Percentiles rank a stretch among this genome's conserved stretches.
phyloP scores from a whole-genome alignment of 1,140 invertebrate genomes.

The Drosophila arizonae region DNA sequence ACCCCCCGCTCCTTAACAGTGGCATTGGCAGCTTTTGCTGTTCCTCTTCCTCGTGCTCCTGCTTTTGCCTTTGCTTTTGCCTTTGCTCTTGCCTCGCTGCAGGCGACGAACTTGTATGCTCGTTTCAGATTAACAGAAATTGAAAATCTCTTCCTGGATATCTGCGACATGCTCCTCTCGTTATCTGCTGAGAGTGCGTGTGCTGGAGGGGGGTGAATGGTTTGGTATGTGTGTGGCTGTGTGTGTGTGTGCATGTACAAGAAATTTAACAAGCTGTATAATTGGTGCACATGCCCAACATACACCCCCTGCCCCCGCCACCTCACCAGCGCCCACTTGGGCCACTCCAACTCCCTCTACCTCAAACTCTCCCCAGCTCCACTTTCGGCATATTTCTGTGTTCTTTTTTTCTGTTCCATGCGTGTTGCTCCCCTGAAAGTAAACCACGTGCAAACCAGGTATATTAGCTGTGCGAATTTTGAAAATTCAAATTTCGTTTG shows the following conservation, averaged over 20 bases:
- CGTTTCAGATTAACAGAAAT: conserved; percentile 79
- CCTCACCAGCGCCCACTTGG: conserved; percentile 3
- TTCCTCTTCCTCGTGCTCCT: conserved; percentile 14
- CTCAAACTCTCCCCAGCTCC: neutral
- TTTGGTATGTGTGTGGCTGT: neutral
- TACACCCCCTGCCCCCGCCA: conserved; percentile 6
- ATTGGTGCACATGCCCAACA: conserved; percentile 72
- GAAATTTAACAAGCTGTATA: conserved; percentile 77
- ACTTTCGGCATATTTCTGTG: conserved; percentile 28
- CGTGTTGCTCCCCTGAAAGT: neutral
- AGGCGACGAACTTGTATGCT: conserved; percentile 65
- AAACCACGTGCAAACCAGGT: neutral
- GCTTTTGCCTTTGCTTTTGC: conserved; percentile 5
- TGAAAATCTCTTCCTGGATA: conserved; percentile 72
- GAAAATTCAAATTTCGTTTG: neutral
- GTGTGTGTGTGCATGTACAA: conserved; percentile 39
- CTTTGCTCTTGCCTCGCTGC: conserved; percentile 35
- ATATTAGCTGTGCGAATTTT: neutral
- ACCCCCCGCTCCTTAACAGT: conserved; percentile 40
- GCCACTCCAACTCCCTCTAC: too few species aligned
- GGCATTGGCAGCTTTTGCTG: conserved; percentile 42
- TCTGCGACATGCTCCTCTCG: conserved; percentile 48
- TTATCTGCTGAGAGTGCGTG: conserved; percentile 10
- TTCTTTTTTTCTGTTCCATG: conserved; percentile 24
- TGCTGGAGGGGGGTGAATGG: neutral